Base-by-base conservation (phyloP, 2,888 invertebrate genomes). In the Pyralis farinalis region DNA sequence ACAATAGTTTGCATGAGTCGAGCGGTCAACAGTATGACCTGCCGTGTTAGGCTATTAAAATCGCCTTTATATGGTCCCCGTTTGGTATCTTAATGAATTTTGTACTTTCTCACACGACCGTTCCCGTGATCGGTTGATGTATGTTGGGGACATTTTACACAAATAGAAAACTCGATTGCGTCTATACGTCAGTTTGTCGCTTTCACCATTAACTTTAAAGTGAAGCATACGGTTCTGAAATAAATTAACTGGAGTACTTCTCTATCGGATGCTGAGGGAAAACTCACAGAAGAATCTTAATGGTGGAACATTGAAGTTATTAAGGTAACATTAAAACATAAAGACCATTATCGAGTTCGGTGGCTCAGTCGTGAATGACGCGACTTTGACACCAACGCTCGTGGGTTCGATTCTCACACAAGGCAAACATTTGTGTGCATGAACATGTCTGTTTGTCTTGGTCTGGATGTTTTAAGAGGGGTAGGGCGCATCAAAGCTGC, bases 1-100 rank as follows among this genome's bases (percentile, higher is more conserved):
- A 70, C 71, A 71, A 68, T 65, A 51, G 64, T 56, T 71, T 63
- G 71, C 58, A 66, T 67, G 65, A 68, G 52, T 47, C 34, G 27
- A 40, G 46, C 54, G 58, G 57, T 61, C 58, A 53, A 32, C 41
- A 42, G 42, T 39, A 47, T 54, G 65, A 67, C 68, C 61, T 34
- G 37, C 34, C 38, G 29, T 42, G 46, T 39, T 41, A 36, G 32
- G 38, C 32, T 45, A 49, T 51, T 33, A 43, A 43, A 48, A 37
- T 40, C 48, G 39, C 30, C 12, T 44, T 37, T 51, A 44, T 41
- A 39, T 42, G 42, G 50, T 43, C 43, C 22, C 29, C 16, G 37
- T 20, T 29, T 31, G 30, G 22, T 22, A 11, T 12, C 37, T 30
- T 37, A 37, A 37, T 37, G 37, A 31, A 37, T 37, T 37, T 37